Conservation (phyloP, 2,888 invertebrate genomes). For the Sepiola atlantica region DNA sequence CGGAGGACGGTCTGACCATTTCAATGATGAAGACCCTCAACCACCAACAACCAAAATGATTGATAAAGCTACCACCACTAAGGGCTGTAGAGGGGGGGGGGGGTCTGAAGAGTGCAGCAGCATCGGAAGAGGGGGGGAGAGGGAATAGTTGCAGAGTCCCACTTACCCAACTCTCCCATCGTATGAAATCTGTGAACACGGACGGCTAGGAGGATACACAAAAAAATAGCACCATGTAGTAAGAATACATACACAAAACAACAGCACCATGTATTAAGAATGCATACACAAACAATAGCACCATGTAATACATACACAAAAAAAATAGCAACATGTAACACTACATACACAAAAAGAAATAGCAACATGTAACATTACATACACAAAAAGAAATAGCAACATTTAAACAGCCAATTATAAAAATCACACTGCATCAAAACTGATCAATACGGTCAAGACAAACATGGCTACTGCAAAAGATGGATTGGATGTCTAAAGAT, state of each 20-base stretch:
- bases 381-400: neutral
- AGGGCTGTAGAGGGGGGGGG: neutral
- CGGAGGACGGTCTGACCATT: neutral
- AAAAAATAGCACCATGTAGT: slow-evolving; percentile 35
- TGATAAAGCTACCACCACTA: neutral
- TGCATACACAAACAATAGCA: neutral
- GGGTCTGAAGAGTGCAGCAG: neutral
- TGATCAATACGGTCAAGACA: neutral
- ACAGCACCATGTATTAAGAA: neutral
- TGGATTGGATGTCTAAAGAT: neutral
- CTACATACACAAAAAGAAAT: slow-evolving; percentile 32
- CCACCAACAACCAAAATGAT: neutral
- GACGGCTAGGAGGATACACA: slow-evolving; percentile 36
- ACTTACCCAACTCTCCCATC: slow-evolving; percentile 46
- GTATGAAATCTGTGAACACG: slow-evolving; percentile 35
- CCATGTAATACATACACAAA: neutral
- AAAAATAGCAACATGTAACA: neutral
- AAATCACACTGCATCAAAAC: neutral
- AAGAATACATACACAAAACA: neutral
- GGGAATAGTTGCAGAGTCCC: slow-evolving; percentile 25
- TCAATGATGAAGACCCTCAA: neutral
- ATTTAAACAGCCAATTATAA: neutral
- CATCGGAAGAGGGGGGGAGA: neutral
- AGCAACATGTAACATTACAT: neutral
- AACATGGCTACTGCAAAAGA: neutral